Conservation (phyloP, 1,140 invertebrate genomes). For the Hylaeus volcanicus region DNA sequence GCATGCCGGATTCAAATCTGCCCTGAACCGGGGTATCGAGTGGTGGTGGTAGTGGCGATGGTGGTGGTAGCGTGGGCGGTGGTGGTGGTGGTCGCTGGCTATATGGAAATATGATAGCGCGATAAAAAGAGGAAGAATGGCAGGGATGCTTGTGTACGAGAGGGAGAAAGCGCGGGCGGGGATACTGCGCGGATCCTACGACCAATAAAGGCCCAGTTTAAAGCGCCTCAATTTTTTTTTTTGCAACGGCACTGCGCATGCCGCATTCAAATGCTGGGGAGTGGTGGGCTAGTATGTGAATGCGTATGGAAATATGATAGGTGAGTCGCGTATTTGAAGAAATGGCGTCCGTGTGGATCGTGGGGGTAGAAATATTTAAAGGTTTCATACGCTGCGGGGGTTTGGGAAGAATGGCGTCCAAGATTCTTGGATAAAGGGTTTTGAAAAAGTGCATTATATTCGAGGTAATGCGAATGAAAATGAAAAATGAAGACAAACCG, state of each 20-base stretch:
- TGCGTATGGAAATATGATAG: slow-evolving; percentile 71
- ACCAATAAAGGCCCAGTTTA: slow-evolving; percentile 79
- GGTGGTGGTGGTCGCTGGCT: slow-evolving; percentile 47
- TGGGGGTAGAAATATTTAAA: slow-evolving; percentile 4
- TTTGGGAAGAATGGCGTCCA: slow-evolving; percentile 15
- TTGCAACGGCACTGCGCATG: slow-evolving; percentile 73
- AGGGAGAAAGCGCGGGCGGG: slow-evolving; percentile 57
- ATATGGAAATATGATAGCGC: slow-evolving; percentile 79
- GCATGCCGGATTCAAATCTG: slow-evolving; percentile 78
- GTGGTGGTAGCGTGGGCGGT: slow-evolving; percentile 26
- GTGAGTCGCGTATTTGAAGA: slow-evolving; percentile 37
- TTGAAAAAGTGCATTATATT: too few species aligned
- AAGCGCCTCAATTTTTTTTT: slow-evolving; percentile 68
- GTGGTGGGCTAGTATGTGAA: slow-evolving; percentile 53
- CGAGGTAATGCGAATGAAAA: too few species aligned
- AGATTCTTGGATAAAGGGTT: not conserved
- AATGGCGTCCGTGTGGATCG: slow-evolving; percentile 49
- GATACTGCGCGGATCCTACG: slow-evolving; percentile 58
- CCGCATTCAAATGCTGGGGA: slow-evolving; percentile 75
- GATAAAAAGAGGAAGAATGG: slow-evolving; percentile 74
- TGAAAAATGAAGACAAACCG: too few species aligned
- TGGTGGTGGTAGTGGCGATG: slow-evolving; percentile 43
- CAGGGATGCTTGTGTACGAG: slow-evolving; percentile 56
- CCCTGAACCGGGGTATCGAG: slow-evolving; percentile 61
- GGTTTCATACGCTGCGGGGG: not conserved